Percentiles rank a stretch among this genome's conserved stretches.
Evolutionary conservation across 2,888 invertebrate genomes (phyloP).

Genomic region (Acanthosepion esculentum): DNA sequence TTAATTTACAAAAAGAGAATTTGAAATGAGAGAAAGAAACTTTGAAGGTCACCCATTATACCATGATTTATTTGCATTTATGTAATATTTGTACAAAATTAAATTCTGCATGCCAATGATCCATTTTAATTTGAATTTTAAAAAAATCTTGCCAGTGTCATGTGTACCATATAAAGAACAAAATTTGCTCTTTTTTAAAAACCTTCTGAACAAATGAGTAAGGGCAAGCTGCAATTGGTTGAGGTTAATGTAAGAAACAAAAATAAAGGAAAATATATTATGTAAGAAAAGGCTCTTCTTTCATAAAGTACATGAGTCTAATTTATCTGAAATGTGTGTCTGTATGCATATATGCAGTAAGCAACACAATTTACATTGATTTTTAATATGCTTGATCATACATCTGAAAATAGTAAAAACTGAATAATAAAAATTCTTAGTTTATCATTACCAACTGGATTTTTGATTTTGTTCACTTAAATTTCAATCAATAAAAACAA

Average conservation of each 20-base stretch:
- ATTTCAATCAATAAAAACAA: no score
- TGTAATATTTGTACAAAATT: constrained; percentile 11
- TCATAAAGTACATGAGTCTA: not conserved
- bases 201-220: not conserved
- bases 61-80: not conserved
- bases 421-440: not conserved
- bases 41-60: not conserved
- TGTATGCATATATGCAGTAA: not conserved
- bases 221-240: constrained; percentile 16
- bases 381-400: not conserved
- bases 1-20: constrained; percentile 3
- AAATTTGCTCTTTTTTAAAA: not conserved
- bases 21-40: constrained; percentile 9
- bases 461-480: not conserved
- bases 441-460: not conserved
- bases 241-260: no score
- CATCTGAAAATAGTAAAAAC: not conserved
- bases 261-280: not conserved
- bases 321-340: not conserved
- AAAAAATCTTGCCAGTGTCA: not conserved
- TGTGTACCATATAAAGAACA: not conserved
- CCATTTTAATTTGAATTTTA: not conserved
- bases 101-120: not conserved
- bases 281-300: not conserved
- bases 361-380: not conserved